A percentile compares a stretch with the other conserved stretches of the same genome.
phyloP scores from a whole-genome alignment of 2,888 invertebrate genomes.

The Luperina nickerlii region DNA sequence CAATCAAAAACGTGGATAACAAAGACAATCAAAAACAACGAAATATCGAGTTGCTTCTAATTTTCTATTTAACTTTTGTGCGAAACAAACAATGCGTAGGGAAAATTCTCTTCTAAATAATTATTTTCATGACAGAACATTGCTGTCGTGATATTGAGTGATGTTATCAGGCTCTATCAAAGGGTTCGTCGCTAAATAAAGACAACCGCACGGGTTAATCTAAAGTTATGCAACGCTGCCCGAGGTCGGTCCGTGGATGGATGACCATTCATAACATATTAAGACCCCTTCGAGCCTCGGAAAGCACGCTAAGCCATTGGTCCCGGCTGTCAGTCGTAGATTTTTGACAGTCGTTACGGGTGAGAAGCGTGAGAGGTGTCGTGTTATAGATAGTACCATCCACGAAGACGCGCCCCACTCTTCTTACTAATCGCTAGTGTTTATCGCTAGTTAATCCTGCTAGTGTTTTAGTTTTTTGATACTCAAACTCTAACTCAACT shows the following conservation, averaged over 20 bases:
- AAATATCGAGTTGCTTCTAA: conserved; percentile 65
- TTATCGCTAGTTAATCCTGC: too few species aligned
- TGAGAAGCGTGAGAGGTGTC: not conserved
- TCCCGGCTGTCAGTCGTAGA: not conserved
- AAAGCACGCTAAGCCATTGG: not conserved
- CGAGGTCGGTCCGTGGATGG: not conserved
- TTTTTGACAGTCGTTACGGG: not conserved
- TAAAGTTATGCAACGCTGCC: not conserved
- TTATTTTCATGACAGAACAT: conserved; percentile 58
- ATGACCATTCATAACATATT: not conserved
- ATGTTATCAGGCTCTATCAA: conserved; percentile 34
- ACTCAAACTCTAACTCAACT: too few species aligned
- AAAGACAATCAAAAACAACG: conserved; percentile 64
- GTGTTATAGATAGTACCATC: not conserved
- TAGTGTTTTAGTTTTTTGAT: too few species aligned
- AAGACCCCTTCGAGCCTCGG: too few species aligned
- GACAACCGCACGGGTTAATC: too few species aligned
- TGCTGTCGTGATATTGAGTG: conserved; percentile 54
- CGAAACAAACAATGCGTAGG: conserved; percentile 56
- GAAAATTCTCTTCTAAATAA: conserved; percentile 60
- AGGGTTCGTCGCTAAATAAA: not conserved
- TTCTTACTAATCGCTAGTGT: too few species aligned
- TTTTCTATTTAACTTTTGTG: conserved; percentile 65
- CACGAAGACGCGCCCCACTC: too few species aligned
- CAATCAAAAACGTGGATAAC: conserved; percentile 29